A percentile compares a stretch with the other conserved stretches of the same genome.
These are phyloP conservation scores for Laspeyria flexula DNA, from an alignment of 2,888 invertebrate genomes.

Conservation along the genomic window DNA sequence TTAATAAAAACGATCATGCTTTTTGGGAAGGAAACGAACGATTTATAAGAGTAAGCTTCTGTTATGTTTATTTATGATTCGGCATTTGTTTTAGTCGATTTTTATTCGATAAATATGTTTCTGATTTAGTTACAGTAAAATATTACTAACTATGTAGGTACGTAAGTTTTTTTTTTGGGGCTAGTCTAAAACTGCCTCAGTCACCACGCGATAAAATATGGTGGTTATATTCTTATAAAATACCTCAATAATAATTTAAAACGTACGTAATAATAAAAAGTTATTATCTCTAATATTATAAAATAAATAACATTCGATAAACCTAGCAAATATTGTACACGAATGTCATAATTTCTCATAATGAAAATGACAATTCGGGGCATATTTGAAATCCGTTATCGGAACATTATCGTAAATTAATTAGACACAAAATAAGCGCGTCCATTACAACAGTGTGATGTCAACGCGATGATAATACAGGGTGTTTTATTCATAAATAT, in stretches of 20 bases:
- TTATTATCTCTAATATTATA: neutral
- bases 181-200: too few species aligned
- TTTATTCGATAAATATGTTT: neutral
- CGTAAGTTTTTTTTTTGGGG: too few species aligned
- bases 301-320: too few species aligned
- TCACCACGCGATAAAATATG: too few species aligned
- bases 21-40: slow-evolving; percentile 18
- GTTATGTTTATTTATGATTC: slow-evolving; percentile 12
- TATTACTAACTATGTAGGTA: too few species aligned
- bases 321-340: neutral
- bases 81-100: slow-evolving; percentile 1
- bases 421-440: slow-evolving; percentile 68
- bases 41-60: slow-evolving; percentile 2
- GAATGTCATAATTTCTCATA: slow-evolving; percentile 10
- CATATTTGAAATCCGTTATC: slow-evolving; percentile 49
- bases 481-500: slow-evolving; percentile 30
- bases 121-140: neutral
- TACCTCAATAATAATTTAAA: too few species aligned
- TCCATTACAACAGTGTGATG: slow-evolving; percentile 56
- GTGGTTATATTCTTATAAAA: too few species aligned
- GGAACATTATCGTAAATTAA: slow-evolving; percentile 77
- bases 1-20: slow-evolving; percentile 38
- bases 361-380: slow-evolving; percentile 37
- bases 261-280: too few species aligned
- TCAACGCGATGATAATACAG: slow-evolving; percentile 51